phyloP scores from a whole-genome alignment of 2,113 vertebrate species.

The Mesembrinibis cayennensis region DNA sequence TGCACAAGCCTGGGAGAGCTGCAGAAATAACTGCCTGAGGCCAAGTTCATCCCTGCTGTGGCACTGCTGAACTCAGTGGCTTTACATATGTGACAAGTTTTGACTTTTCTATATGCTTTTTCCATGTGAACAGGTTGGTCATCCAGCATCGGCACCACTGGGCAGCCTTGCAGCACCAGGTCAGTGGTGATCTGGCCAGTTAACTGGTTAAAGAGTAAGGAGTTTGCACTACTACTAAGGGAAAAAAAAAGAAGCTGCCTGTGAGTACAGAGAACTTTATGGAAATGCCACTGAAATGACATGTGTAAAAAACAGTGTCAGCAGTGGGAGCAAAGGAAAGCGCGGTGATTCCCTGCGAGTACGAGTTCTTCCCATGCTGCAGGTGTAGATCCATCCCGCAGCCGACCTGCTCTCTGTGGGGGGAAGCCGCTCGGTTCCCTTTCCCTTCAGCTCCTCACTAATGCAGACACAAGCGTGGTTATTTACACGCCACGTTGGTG shows the following conservation, averaged over 20 bases:
- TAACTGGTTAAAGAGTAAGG: neutral
- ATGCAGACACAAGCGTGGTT: accelerated
- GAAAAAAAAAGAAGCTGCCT: neutral
- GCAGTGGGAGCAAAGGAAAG: neutral
- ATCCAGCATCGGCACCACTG: accelerated
- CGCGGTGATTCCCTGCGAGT: neutral
- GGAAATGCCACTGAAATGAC: neutral
- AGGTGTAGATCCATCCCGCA: neutral
- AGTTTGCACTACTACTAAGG: neutral
- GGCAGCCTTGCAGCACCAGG: neutral
- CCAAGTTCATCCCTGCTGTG: neutral
- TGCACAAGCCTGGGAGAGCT: neutral
- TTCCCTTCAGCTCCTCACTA: neutral
- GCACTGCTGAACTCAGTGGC: neutral
- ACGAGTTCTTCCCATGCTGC: neutral
- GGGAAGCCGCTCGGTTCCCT: neutral
- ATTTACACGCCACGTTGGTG: neutral
- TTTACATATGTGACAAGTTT: neutral
- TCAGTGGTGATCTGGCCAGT: neutral
- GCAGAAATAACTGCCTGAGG: neutral
- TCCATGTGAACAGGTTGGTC: neutral
- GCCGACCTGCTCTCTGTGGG: neutral
- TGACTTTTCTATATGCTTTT: neutral
- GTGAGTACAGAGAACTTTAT: neutral
- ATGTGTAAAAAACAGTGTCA: neutral